Evolutionary conservation across 2,113 vertebrate genomes (phyloP).

Genomic region (Nibea albiflora): DNA sequence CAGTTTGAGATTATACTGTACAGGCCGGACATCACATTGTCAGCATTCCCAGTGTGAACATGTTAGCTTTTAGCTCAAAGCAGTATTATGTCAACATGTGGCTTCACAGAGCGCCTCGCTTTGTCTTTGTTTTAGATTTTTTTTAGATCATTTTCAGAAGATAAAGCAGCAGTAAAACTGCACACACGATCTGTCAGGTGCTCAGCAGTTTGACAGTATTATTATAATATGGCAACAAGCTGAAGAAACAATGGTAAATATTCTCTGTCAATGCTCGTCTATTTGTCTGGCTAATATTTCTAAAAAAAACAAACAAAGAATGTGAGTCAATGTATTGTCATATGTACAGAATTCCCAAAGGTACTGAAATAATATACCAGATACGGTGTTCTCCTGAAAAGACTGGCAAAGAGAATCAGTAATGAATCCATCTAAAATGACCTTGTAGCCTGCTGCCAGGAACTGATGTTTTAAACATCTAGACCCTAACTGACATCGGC

Average conservation of each 20-base stretch:
- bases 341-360: not conserved
- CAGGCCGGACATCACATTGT: not conserved
- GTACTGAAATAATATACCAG: not conserved
- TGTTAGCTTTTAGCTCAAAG: not conserved
- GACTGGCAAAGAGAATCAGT: constrained; percentile 62
- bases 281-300: not conserved
- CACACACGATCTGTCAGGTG: not conserved
- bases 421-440: constrained; percentile 57
- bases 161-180: not conserved
- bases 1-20: too few species aligned
- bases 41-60: not conserved
- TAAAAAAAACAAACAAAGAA: not conserved
- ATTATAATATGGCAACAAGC: not conserved
- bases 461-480: constrained; percentile 74
- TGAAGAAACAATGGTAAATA: not conserved
- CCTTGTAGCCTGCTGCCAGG: constrained; percentile 57
- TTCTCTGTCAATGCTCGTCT: not conserved
- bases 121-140: not conserved
- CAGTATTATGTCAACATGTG: not conserved
- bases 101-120: not conserved
- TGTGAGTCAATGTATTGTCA: not conserved
- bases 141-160: not conserved
- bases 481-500: constrained; percentile 57
- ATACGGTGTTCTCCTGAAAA: constrained; percentile 36
- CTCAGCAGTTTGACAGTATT: too few species aligned